Base-by-base conservation (phyloP, 2,888 invertebrate species). In the Bugula neritina region DNA sequence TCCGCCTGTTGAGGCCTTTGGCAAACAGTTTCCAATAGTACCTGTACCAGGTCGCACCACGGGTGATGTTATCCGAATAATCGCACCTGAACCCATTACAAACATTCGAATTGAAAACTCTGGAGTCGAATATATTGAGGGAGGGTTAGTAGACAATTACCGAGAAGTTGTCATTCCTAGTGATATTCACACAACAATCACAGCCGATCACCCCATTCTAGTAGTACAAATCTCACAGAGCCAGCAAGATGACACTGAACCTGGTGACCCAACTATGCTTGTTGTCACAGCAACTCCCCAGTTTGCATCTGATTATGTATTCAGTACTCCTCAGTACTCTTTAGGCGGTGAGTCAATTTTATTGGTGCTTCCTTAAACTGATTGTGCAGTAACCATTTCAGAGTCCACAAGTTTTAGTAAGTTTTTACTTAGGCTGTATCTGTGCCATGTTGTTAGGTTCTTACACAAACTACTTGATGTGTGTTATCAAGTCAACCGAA, bases 271-370 rank as follows among this genome's bases (percentile, higher is more conserved):
- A n/a, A 70, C 43, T n/a, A 54, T 54, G 52, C 5, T 43, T 10
- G 52, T 70, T 3, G 52, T 70, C 29, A 54, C 54, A 10, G 5
- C 70, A 2, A 70, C 52, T 25, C 43, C 52, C 3, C 70, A 70
- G 54, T 43, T 70, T 23, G 70, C 70, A 23, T 35, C 70, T 17
- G 70, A 54, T 52, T 43, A 54, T 54, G 70, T 70, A 21, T 70
- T 70, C 52, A 43, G 25, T 3, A 70, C 70, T 5, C 70, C 70
- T 10, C 70, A 70, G 27, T 70, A 70, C 43, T 70, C 70, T 54
- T n/a, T 10, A 2, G 70, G 70, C 27, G 63, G 63, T 63, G 31
- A 34, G 63, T 13, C 31, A 25, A 17, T 55, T 21, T 52, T 52
- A 13, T 13, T n/a, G n/a, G n/a, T n/a, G n/a, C n/a, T n/a, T n/a